These are phyloP conservation scores for Corapipo altera DNA, from an alignment of 2,113 vertebrate species.

Conservation along the genomic window DNA sequence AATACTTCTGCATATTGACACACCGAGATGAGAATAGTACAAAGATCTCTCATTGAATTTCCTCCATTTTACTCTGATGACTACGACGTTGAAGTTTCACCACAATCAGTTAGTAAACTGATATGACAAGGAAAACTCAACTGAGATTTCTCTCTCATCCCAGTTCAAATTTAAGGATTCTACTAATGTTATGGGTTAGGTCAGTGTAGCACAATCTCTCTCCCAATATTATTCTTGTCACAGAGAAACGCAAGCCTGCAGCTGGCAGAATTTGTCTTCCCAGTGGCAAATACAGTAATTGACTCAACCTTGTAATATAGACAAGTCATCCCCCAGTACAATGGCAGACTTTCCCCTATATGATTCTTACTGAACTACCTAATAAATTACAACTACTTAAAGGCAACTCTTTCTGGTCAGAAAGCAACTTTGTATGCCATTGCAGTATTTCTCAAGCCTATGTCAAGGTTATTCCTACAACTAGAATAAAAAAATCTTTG, in stretches of 20 bases:
- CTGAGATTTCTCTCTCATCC: not conserved
- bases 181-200: not conserved
- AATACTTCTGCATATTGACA: not conserved
- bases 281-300: not conserved
- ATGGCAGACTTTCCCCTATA: not conserved
- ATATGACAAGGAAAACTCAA: not conserved
- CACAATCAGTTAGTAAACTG: not conserved
- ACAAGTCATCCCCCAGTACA: not conserved
- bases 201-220: not conserved
- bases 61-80: not conserved
- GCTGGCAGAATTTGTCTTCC: not conserved
- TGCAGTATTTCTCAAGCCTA: not conserved
- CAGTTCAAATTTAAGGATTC: not conserved
- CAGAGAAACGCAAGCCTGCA: not conserved
- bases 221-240: not conserved
- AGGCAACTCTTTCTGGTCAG: not conserved
- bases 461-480: not conserved
- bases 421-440: not conserved
- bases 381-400: not conserved
- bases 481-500: not conserved
- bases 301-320: not conserved
- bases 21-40: not conserved
- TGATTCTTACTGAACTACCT: not conserved
- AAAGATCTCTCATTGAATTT: not conserved
- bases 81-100: not conserved